Percentiles rank a stretch among this genome's conserved stretches.
Conservation (phyloP, 2,888 invertebrate genomes). For the Drosophila mettleri region DNA sequence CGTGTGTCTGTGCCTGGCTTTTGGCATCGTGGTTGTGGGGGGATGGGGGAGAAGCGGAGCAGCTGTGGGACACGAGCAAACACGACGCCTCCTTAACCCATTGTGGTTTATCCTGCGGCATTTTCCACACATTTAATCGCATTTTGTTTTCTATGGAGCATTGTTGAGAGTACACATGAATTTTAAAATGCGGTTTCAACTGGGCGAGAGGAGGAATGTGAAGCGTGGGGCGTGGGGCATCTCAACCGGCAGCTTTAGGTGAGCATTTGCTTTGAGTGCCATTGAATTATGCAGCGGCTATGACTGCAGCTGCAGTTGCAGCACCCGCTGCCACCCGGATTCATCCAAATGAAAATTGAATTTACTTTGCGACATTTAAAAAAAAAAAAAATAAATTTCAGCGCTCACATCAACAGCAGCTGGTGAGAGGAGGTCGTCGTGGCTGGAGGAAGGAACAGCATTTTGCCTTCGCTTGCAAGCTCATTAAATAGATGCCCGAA, state of each 20-base stretch:
- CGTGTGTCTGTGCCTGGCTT: slow-evolving; percentile 48
- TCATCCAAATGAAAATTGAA: slow-evolving; percentile 69
- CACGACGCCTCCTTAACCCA: slow-evolving; percentile 70
- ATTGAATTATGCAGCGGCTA: slow-evolving; percentile 73
- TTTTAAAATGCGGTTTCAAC: slow-evolving; percentile 76
- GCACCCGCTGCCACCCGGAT: slow-evolving; percentile 16
- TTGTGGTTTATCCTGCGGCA: slow-evolving; percentile 76
- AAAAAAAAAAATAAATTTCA: too few species aligned
- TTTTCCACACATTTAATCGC: slow-evolving; percentile 84
- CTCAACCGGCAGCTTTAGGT: slow-evolving; percentile 29
- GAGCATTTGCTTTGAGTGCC: slow-evolving; percentile 61
- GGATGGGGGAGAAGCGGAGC: neutral
- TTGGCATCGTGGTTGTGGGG: slow-evolving; percentile 1
- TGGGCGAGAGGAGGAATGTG: neutral
- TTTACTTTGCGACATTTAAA: slow-evolving; percentile 75
- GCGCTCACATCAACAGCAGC: slow-evolving; percentile 25
- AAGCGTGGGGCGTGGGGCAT: neutral
- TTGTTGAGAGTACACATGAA: slow-evolving; percentile 69
- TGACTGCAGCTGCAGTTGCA: slow-evolving; percentile 12
- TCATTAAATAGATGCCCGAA: slow-evolving; percentile 80
- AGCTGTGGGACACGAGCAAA: slow-evolving; percentile 59
- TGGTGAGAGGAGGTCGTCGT: neutral
- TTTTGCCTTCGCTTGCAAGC: slow-evolving; percentile 51
- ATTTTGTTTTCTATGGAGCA: slow-evolving; percentile 72
- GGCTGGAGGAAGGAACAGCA: slow-evolving; percentile 15